Conservation (phyloP, 1,140 invertebrate genomes). For the Drusus annulatus region DNA sequence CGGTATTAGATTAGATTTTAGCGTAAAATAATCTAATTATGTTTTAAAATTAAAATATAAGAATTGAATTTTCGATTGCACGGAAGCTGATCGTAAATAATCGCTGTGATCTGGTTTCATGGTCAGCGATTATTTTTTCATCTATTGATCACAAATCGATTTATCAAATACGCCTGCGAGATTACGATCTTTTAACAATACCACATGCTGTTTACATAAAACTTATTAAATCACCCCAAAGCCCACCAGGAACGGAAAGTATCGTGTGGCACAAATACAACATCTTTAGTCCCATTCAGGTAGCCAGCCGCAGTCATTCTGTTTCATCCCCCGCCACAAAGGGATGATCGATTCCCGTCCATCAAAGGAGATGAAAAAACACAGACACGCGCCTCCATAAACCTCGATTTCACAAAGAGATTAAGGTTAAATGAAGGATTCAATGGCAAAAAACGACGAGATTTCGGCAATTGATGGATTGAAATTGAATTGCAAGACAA, state of each 20-base stretch:
- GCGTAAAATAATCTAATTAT: too few relatives aligned
- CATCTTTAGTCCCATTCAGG: conserved; percentile 33
- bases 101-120: too few relatives aligned
- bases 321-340: conserved; percentile 40
- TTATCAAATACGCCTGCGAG: conserved; percentile 16
- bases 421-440: conserved; percentile 50
- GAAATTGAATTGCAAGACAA: conserved; percentile 30
- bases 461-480: conserved; percentile 23
- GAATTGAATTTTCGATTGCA: too few relatives aligned
- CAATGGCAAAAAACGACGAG: background rate
- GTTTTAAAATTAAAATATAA: too few relatives aligned
- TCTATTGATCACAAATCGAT: background rate
- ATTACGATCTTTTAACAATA: conserved; percentile 37
- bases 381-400: conserved; percentile 52
- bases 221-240: conserved; percentile 48
- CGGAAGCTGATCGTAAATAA: too few relatives aligned
- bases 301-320: conserved; percentile 25
- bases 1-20: too few relatives aligned
- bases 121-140: too few relatives aligned
- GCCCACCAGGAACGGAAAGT: conserved; percentile 48
- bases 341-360: conserved; percentile 54
- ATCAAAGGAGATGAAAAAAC: conserved; percentile 45
- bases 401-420: conserved; percentile 46
- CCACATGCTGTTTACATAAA: conserved; percentile 51
- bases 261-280: conserved; percentile 58